Evolutionary conservation across 2,797 vertebrate species (phyloP).

Genomic region (Sylvilagus floridanus): DNA sequence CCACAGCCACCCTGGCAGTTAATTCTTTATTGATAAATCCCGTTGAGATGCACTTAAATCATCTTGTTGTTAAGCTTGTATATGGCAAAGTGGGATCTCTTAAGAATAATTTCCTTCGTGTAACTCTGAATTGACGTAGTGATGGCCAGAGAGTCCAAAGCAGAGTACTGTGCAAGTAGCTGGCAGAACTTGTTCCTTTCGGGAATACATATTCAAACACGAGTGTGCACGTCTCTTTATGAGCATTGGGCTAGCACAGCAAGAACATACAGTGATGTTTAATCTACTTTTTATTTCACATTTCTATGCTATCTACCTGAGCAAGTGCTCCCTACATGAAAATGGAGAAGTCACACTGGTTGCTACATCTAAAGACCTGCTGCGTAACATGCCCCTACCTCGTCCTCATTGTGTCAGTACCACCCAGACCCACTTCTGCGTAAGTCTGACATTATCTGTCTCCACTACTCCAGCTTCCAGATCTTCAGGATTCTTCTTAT

Average conservation of each 20-base stretch:
- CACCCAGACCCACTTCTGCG: conserved; percentile 5
- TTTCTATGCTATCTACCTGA: conserved; percentile 26
- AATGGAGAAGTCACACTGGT: background rate
- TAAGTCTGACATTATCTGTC: background rate
- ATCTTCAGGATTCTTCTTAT: background rate
- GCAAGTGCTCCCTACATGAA: conserved; percentile 35
- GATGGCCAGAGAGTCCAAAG: background rate
- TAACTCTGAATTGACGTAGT: background rate
- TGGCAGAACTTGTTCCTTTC: background rate
- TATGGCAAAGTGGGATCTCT: background rate
- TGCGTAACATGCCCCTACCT: background rate
- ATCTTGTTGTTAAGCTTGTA: conserved; percentile 1
- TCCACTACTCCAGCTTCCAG: background rate
- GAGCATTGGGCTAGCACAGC: background rate
- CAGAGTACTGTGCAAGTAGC: background rate
- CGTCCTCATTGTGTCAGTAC: background rate
- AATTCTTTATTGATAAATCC: conserved; percentile 36
- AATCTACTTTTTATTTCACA: background rate
- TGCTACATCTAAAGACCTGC: background rate
- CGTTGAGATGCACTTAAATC: conserved; percentile 1
- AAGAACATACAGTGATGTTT: background rate
- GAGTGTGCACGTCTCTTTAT: background rate
- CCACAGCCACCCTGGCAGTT: background rate
- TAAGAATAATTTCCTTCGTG: conserved; percentile 7
- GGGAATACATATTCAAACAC: background rate